phyloP scores from a whole-genome alignment of 2,888 invertebrate species.

The Gisinianus flammeolus region DNA sequence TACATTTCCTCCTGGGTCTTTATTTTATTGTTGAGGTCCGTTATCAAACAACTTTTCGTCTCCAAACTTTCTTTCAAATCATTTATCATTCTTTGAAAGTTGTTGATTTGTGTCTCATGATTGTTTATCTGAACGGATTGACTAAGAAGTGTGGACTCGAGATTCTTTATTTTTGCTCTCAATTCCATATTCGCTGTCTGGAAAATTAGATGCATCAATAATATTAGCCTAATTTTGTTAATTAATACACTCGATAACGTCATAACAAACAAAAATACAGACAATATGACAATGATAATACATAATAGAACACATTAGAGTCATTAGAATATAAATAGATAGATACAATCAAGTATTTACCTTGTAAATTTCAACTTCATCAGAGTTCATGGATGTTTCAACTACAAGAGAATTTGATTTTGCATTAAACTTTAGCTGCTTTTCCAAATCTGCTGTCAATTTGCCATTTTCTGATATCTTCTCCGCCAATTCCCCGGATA shows the following conservation, averaged over 20 bases:
- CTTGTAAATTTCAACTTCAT: constrained; percentile 24
- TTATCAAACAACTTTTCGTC: constrained; percentile 36
- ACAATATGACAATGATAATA: neutral
- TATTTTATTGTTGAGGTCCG: constrained; percentile 35
- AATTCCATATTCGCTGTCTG: constrained; percentile 26
- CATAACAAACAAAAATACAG: constrained; percentile 8
- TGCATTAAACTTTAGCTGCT: constrained; percentile 9
- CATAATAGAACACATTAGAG: neutral
- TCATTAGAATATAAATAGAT: neutral
- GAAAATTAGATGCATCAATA: too few relatives aligned
- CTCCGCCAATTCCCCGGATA: constrained; percentile 10
- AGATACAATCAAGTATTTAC: too few relatives aligned
- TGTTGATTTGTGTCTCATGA: constrained; percentile 16
- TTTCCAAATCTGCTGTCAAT: neutral
- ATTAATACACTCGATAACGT: neutral
- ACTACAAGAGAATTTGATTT: constrained; percentile 10
- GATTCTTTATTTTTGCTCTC: constrained; percentile 28
- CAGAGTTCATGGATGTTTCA: neutral
- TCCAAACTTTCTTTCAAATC: constrained; percentile 30
- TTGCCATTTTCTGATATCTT: neutral
- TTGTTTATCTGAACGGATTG: neutral
- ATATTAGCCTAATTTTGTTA: too few relatives aligned
- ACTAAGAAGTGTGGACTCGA: constrained; percentile 25
- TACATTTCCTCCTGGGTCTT: constrained; percentile 36
- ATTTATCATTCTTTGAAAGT: neutral